Evolutionary conservation across 2,113 vertebrate genomes (phyloP).

Genomic region (Psittacula cyanocephala): DNA sequence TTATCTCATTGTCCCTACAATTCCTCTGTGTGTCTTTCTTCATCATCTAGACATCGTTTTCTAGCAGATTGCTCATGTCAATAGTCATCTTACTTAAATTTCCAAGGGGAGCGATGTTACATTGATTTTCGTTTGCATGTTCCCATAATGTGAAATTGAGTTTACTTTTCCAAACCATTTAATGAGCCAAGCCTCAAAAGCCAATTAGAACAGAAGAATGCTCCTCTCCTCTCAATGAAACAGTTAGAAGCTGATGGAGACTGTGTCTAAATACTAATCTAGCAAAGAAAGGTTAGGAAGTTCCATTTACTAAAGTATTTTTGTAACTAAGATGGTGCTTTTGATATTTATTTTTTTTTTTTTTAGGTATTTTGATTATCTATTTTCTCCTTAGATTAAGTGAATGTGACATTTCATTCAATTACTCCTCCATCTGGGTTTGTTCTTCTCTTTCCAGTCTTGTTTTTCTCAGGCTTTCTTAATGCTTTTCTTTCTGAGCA

Average conservation of each 20-base stretch:
- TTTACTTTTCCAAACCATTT: slow-evolving; percentile 11
- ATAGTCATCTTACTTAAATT: not conserved
- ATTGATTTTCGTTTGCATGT: not conserved
- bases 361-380: not conserved
- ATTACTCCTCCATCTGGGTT: not conserved
- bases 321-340: not conserved
- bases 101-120: not conserved
- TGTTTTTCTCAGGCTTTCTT: not conserved
- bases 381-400: not conserved
- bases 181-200: not conserved
- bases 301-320: not conserved
- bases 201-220: not conserved
- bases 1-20: not conserved
- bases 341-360: not conserved
- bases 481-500: not conserved
- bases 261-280: not conserved
- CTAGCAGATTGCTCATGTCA: not conserved
- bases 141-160: not conserved
- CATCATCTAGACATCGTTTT: not conserved
- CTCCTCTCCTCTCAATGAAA: not conserved
- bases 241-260: not conserved
- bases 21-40: not conserved
- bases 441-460: not conserved
- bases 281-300: not conserved
- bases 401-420: not conserved